A percentile compares a stretch with the other conserved stretches of the same genome.
Conservation (phyloP, 2,113 vertebrate genomes). For the Lepus americanus region DNA sequence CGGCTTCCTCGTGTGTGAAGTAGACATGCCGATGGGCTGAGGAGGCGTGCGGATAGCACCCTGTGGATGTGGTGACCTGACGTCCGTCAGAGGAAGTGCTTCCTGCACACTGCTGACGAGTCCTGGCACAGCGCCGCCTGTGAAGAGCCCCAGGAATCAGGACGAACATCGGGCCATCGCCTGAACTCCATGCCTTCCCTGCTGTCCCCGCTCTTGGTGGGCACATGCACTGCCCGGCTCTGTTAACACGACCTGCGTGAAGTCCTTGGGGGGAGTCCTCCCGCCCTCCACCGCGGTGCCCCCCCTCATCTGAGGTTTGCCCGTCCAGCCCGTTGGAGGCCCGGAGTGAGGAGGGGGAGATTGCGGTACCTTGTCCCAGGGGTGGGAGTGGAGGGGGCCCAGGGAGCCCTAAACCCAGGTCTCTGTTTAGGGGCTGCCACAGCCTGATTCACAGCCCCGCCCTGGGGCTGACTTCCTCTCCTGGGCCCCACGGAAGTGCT, state of each 20-base stretch:
- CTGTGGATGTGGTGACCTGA: too few relatives aligned
- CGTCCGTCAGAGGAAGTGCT: background rate
- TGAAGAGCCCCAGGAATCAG: background rate
- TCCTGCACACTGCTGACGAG: background rate
- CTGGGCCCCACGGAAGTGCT: conserved; percentile 31
- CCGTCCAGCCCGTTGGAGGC: background rate
- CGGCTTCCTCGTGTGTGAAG: background rate
- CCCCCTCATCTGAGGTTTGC: accelerated
- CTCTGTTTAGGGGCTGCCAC: conserved; percentile 23
- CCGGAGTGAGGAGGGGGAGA: background rate
- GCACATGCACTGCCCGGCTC: background rate
- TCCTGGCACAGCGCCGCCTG: background rate
- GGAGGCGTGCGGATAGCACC: background rate
- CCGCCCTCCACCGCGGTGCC: background rate
- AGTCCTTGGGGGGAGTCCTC: background rate
- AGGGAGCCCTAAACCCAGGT: background rate
- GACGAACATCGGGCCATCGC: background rate
- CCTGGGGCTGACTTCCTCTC: conserved; percentile 54
- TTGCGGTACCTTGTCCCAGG: background rate
- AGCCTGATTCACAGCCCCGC: conserved; percentile 40
- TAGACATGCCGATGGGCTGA: background rate
- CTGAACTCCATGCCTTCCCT: background rate
- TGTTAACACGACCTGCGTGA: background rate
- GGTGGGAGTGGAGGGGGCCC: too few relatives aligned
- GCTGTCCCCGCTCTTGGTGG: background rate